Percentiles rank a stretch among this genome's conserved stretches.
Evolutionary conservation across 2,113 vertebrate species (phyloP).

Genomic region (Ammodytes marinus): DNA sequence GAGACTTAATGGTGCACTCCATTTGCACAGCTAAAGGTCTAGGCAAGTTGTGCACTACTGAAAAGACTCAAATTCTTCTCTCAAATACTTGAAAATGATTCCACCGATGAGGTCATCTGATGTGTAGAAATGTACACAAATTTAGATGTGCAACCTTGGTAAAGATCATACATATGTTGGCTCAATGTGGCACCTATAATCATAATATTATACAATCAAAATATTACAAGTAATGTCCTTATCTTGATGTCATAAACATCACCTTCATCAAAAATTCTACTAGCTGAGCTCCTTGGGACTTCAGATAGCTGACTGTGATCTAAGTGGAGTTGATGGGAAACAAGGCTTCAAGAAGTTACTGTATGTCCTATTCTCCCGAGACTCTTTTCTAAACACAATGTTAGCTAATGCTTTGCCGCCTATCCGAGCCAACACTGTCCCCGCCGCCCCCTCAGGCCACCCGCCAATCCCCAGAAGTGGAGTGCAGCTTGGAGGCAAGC

Average conservation of each 20-base stretch:
- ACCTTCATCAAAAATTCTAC: background rate
- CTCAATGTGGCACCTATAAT: background rate
- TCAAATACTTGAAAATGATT: no score
- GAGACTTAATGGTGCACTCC: no score
- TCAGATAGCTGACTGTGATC: conserved; percentile 13
- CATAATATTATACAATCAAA: background rate
- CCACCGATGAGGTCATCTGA: no score
- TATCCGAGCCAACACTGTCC: conserved; percentile 23
- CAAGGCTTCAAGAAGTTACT: conserved; percentile 24
- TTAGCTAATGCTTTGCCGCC: conserved; percentile 37
- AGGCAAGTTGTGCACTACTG: no score
- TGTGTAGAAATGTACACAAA: no score
- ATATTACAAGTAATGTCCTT: background rate
- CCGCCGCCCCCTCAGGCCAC: conserved; percentile 26
- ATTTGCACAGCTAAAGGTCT: no score
- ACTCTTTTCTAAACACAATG: conserved; percentile 45
- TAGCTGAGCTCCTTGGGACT: conserved; percentile 2
- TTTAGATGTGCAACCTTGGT: background rate
- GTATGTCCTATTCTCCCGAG: conserved; percentile 21
- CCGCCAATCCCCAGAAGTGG: conserved; percentile 39
- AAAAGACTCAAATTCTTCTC: no score
- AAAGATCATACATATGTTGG: background rate
- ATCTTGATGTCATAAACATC: background rate
- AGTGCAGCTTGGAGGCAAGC: conserved; percentile 61
- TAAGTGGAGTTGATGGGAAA: conserved; percentile 31